Evolutionary conservation across 2,888 invertebrate genomes (phyloP).

Genomic region (Thumatha senex): DNA sequence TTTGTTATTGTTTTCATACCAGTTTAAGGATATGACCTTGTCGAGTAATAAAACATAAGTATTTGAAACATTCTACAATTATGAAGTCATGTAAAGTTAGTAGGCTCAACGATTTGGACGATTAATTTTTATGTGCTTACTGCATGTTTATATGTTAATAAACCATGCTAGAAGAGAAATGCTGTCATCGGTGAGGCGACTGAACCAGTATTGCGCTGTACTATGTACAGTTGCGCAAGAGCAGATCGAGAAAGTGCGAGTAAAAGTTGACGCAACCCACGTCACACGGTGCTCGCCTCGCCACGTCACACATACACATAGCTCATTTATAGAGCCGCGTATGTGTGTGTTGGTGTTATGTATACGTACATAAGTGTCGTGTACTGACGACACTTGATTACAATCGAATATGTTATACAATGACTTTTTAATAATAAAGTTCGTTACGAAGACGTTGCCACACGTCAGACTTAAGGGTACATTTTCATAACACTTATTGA

Average conservation of each 20-base stretch:
- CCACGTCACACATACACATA: conserved; percentile 54
- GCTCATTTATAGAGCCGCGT: conserved; percentile 16
- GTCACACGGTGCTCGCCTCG: conserved; percentile 60
- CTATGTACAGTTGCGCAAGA: conserved; percentile 72
- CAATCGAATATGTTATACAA: conserved; percentile 70
- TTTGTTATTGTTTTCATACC: conserved; percentile 27
- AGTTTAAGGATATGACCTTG: conserved; percentile 45
- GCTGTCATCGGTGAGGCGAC: conserved; percentile 60
- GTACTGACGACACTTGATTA: conserved; percentile 68
- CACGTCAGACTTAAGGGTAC: conserved; percentile 37
- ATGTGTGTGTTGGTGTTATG: conserved; percentile 26
- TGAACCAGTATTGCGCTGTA: conserved; percentile 70
- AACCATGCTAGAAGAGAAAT: conserved; percentile 50
- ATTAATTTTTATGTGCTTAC: conserved; percentile 3
- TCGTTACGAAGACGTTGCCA: conserved; percentile 41
- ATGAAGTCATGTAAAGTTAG: conserved; percentile 32
- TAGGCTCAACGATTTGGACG: conserved; percentile 3
- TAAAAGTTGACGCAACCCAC: conserved; percentile 82
- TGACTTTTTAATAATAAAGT: conserved; percentile 51
- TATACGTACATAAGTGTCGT: conserved; percentile 47
- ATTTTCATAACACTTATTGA: conserved; percentile 36
- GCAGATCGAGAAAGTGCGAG: conserved; percentile 79
- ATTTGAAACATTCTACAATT: conserved; percentile 38
- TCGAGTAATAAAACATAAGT: conserved; percentile 37
- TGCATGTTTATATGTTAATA: conserved; percentile 8